A percentile compares a stretch with the other conserved stretches of the same genome.
phyloP scores from a whole-genome alignment of 2,113 vertebrate genomes.

The Vulpes vulpes region DNA sequence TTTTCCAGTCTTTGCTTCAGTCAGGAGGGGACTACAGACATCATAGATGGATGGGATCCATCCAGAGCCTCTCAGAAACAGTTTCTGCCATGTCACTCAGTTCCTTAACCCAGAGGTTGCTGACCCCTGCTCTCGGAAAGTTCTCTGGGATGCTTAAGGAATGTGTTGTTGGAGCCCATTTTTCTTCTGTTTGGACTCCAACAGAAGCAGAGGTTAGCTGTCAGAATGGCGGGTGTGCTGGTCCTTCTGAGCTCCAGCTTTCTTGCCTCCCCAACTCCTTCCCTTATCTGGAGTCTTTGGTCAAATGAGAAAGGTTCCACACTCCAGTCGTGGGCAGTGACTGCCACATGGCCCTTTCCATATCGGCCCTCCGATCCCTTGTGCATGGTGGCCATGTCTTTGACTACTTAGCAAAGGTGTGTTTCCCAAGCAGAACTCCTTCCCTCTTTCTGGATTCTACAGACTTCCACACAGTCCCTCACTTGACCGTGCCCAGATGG shows the following conservation, averaged over 20 bases:
- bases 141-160: background rate
- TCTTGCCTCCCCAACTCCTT: background rate
- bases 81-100: background rate
- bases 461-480: background rate
- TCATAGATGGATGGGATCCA: background rate
- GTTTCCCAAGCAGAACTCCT: background rate
- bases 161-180: background rate
- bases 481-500: background rate
- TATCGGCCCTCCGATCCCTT: background rate
- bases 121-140: background rate
- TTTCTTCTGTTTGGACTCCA: background rate
- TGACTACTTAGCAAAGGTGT: background rate
- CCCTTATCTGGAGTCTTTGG: background rate
- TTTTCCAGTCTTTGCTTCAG: background rate
- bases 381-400: rapidly evolving
- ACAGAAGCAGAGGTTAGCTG: background rate
- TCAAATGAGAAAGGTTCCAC: background rate
- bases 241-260: background rate
- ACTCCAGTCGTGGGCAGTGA: rapidly evolving
- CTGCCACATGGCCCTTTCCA: rapidly evolving
- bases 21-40: background rate
- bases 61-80: background rate
- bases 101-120: background rate
- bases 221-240: background rate
- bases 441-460: background rate